These are phyloP conservation scores for Leucoraja erinaceus DNA, from an alignment of 2,113 vertebrate genomes.

Conservation along the genomic window DNA sequence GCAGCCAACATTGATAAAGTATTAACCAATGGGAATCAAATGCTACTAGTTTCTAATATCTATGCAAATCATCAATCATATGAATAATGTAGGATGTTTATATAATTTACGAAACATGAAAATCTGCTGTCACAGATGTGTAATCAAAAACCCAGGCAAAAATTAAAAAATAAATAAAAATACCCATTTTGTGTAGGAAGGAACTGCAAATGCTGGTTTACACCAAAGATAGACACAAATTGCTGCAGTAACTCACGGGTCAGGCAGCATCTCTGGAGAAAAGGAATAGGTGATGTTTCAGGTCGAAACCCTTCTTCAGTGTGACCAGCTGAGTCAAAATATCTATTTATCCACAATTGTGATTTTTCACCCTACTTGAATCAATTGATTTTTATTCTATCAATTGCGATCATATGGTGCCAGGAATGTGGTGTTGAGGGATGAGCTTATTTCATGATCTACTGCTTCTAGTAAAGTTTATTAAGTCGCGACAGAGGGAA, in stretches of 20 bases:
- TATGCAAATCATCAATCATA: neutral
- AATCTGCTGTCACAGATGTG: neutral
- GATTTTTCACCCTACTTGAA: neutral
- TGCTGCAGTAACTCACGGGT: too few relatives aligned
- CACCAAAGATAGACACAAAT: too few relatives aligned
- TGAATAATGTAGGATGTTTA: neutral
- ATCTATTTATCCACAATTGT: neutral
- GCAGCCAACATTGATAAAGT: neutral
- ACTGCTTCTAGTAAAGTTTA: neutral
- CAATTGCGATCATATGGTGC: neutral
- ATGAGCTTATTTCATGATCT: neutral
- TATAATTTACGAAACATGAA: neutral
- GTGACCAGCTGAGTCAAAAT: too few relatives aligned
- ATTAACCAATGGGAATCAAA: neutral
- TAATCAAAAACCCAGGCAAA: neutral
- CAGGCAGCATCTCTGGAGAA: too few relatives aligned
- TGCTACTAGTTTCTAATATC: neutral
- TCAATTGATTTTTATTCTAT: neutral
- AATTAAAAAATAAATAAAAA: neutral
- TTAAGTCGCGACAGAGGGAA: neutral
- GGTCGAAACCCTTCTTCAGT: too few relatives aligned
- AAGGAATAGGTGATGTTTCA: too few relatives aligned
- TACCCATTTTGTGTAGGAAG: too few relatives aligned
- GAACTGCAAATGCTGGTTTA: too few relatives aligned
- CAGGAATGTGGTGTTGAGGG: neutral